Evolutionary conservation across 2,888 invertebrate genomes (phyloP).

Genomic region (Sipunculus nudus): DNA sequence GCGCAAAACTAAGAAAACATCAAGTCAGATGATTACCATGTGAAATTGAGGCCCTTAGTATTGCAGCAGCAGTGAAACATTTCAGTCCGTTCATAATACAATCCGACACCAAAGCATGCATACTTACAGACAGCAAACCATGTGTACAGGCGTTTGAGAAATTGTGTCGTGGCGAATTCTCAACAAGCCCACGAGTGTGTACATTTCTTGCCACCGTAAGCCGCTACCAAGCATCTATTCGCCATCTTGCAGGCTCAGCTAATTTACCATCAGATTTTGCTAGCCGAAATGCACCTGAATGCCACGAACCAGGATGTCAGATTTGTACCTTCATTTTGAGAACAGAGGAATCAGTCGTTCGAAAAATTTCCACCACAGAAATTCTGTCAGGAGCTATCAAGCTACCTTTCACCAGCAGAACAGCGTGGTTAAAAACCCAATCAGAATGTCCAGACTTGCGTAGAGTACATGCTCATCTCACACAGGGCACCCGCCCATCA

Average conservation of each 20-base stretch:
- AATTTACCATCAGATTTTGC: conserved; percentile 2
- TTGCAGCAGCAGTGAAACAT: conserved; percentile 38
- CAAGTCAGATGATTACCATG: conserved; percentile 43
- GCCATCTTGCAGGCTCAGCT: neutral
- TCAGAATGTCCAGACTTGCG: neutral
- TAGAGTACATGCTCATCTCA: neutral
- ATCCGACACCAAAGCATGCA: neutral
- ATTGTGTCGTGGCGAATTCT: conserved; percentile 38
- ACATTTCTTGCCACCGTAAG: conserved; percentile 37
- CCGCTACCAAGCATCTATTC: conserved; percentile 23
- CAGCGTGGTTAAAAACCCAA: conserved; percentile 16
- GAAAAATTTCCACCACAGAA: conserved; percentile 16
- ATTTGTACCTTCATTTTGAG: neutral
- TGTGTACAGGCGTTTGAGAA: conserved; percentile 43
- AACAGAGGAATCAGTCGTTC: conserved; percentile 37
- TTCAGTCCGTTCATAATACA: conserved; percentile 28
- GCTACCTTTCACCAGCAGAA: conserved; percentile 36
- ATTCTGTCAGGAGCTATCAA: conserved; percentile 6
- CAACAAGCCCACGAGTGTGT: conserved; percentile 34
- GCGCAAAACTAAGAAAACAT: conserved; percentile 35
- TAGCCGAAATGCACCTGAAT: neutral
- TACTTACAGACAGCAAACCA: conserved; percentile 40
- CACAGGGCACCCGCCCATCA: conserved; percentile 12
- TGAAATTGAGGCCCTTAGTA: conserved; percentile 41
- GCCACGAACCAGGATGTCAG: neutral